Evolutionary conservation across 2,113 vertebrate species (phyloP).

Genomic region (Gobio gobio): DNA sequence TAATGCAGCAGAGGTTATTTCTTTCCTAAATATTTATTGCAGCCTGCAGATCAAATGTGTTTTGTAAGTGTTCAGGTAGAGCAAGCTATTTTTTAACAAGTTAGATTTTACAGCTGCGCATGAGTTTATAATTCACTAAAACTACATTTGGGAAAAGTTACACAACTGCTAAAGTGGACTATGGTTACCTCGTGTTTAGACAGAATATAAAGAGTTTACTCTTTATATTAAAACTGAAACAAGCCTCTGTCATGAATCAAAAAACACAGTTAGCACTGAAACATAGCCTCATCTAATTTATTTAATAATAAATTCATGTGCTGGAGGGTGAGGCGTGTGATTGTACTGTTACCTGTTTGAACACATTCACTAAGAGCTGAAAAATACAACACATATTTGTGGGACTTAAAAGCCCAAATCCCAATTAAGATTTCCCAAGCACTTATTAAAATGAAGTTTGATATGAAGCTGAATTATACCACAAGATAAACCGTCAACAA

Average conservation of each 20-base stretch:
- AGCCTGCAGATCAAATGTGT: neutral
- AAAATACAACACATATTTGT: slow-evolving; percentile 35
- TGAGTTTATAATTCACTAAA: neutral
- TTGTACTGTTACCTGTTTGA: slow-evolving; percentile 32
- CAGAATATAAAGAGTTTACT: slow-evolving; percentile 6
- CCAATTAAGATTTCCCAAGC: neutral
- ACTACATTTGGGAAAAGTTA: neutral
- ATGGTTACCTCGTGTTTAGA: neutral
- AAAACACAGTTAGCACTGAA: neutral
- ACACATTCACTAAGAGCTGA: slow-evolving; percentile 35
- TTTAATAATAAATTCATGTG: slow-evolving; percentile 35
- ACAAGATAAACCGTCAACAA: neutral
- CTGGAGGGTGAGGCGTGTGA: slow-evolving; percentile 40
- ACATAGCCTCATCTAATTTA: slow-evolving; percentile 23
- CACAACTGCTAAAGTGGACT: neutral
- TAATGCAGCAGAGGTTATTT: neutral
- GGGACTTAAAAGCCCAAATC: neutral
- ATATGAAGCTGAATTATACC: neutral
- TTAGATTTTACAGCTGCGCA: neutral
- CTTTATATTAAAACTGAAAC: neutral
- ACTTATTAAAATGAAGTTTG: neutral
- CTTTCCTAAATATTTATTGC: neutral
- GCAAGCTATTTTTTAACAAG: neutral
- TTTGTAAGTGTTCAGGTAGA: neutral
- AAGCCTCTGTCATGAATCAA: neutral